A percentile compares a stretch with the other conserved stretches of the same genome.
Evolutionary conservation across 1,140 invertebrate genomes (phyloP).

Genomic region (Probaryconus sp.): DNA sequence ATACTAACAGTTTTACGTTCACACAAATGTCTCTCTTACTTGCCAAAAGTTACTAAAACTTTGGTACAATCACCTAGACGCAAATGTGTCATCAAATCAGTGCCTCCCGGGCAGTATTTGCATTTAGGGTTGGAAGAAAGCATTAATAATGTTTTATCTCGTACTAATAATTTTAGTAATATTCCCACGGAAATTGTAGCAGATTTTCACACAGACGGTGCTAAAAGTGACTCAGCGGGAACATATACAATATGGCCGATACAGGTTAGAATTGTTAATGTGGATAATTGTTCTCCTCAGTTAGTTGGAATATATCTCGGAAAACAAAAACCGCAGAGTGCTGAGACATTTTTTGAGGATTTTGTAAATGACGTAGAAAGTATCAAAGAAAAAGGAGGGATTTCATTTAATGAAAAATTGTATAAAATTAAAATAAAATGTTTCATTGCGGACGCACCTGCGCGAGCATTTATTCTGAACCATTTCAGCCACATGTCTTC

Average conservation of each 20-base stretch:
- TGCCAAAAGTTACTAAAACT: background rate
- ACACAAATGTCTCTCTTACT: background rate
- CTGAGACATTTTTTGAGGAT: constrained; percentile 12
- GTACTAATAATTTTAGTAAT: constrained; percentile 3
- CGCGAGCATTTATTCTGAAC: constrained; percentile 29
- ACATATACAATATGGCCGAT: constrained; percentile 28
- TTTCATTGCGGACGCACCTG: constrained; percentile 35
- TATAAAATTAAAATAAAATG: background rate
- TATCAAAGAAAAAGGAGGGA: constrained; percentile 9
- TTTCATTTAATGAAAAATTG: constrained; percentile 19
- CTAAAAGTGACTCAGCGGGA: background rate
- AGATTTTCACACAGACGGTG: constrained; percentile 21
- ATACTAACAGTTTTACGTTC: background rate
- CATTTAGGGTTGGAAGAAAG: constrained; percentile 22
- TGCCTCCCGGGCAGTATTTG: constrained; percentile 33
- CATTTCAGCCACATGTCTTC: constrained; percentile 18
- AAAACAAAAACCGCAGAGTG: no score
- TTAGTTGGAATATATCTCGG: constrained; percentile 26
- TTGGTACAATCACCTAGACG: constrained; percentile 9
- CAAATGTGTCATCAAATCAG: background rate
- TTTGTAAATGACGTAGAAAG: constrained; percentile 20
- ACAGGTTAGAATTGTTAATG: constrained; percentile 18
- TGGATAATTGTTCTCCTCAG: background rate
- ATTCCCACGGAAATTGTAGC: constrained; percentile 14
- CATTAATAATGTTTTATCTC: background rate